Conservation (phyloP, 2,113 vertebrate genomes). For the Lates calcarifer region DNA sequence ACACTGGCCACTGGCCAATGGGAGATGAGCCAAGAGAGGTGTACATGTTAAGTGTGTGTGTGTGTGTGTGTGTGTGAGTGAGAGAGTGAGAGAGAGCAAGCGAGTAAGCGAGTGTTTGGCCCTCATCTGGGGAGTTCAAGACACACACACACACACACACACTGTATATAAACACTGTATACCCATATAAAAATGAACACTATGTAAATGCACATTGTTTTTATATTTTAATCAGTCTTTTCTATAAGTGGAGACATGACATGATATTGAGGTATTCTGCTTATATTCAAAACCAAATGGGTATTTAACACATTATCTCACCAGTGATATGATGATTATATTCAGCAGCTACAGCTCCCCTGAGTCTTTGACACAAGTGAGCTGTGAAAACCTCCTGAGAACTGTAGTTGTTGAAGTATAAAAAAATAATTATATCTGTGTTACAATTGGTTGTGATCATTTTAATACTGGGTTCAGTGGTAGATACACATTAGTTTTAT, state of each 20-base stretch:
- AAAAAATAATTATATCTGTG: background rate
- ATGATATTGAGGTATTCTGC: background rate
- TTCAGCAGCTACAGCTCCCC: background rate
- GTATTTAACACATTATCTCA: background rate
- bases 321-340: background rate
- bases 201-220: too few species aligned
- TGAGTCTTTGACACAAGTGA: background rate
- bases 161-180: background rate
- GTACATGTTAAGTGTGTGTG: background rate
- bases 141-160: background rate
- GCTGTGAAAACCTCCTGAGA: conserved; percentile 5
- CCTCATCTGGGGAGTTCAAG: background rate
- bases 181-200: background rate
- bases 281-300: background rate
- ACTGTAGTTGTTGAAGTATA: background rate
- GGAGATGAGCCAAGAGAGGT: background rate
- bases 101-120: background rate
- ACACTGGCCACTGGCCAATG: conserved; percentile 17
- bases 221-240: background rate
- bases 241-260: background rate
- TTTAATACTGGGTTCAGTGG: background rate
- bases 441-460: background rate
- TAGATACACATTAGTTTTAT: background rate
- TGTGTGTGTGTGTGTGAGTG: too few species aligned
- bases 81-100: too few species aligned